These are phyloP conservation scores for Drosophila ezoana DNA, from an alignment of 2,888 invertebrate species.

Conservation along the genomic window DNA sequence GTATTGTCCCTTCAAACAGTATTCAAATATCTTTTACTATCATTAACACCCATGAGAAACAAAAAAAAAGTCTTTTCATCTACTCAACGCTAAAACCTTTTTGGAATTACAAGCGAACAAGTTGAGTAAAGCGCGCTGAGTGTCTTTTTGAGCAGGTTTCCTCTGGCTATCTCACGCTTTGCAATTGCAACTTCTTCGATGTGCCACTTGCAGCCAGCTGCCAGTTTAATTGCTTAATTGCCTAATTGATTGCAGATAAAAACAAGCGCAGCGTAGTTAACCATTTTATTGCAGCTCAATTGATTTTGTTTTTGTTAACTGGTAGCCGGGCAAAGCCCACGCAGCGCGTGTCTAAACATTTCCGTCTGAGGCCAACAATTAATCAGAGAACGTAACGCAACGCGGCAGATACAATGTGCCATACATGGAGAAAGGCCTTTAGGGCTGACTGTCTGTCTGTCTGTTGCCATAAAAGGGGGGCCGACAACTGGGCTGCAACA, in stretches of 20 bases:
- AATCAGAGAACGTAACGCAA: constrained; percentile 39
- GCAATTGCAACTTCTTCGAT: constrained; percentile 17
- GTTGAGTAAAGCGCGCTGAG: background rate
- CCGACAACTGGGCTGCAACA: constrained; percentile 25
- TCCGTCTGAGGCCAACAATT: constrained; percentile 44
- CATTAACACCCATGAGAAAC: too few species aligned
- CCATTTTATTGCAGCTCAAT: constrained; percentile 60
- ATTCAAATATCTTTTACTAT: too few species aligned
- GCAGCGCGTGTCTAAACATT: constrained; percentile 48
- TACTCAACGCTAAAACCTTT: background rate
- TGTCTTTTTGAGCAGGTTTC: background rate
- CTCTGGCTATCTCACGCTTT: background rate
- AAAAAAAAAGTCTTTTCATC: too few species aligned
- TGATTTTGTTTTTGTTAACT: constrained; percentile 56
- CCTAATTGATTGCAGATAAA: constrained; percentile 43
- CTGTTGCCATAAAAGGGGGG: constrained; percentile 42
- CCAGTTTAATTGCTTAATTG: constrained; percentile 50
- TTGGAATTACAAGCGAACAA: background rate
- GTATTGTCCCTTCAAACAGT: too few species aligned
- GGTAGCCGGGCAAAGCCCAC: constrained; percentile 56
- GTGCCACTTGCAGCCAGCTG: constrained; percentile 15
- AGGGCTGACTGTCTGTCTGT: constrained; percentile 36
- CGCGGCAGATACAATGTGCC: constrained; percentile 11
- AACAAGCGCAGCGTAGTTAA: constrained; percentile 14
- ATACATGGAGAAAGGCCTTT: constrained; percentile 27